These are phyloP conservation scores for Barnardius zonarius DNA, from an alignment of 2,113 vertebrate genomes.

Conservation along the genomic window DNA sequence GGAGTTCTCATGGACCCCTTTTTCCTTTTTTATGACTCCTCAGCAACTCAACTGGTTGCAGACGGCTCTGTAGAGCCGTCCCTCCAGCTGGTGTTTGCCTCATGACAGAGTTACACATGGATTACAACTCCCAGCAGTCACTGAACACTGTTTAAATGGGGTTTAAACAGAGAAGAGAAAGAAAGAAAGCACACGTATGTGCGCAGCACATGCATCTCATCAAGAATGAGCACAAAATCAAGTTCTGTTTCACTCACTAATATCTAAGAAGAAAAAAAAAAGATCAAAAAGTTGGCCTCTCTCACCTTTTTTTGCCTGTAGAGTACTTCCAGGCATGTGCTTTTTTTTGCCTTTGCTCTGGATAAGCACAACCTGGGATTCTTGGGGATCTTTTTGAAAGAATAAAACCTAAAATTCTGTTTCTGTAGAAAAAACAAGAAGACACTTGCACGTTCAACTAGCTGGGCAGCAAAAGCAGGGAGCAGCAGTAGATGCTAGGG, in stretches of 20 bases:
- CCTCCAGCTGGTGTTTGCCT: conserved; percentile 40
- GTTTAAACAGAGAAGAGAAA: conserved; percentile 40
- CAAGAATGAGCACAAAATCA: conserved; percentile 17
- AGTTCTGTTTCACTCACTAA: not conserved
- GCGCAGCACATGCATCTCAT: not conserved
- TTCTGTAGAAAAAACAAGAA: not conserved
- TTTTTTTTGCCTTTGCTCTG: not conserved
- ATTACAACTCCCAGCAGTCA: conserved; percentile 33
- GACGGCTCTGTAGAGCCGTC: not conserved
- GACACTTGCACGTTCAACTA: not conserved
- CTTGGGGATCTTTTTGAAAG: not conserved
- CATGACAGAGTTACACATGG: conserved; percentile 17
- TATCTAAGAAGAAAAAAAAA: not conserved
- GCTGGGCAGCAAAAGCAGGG: not conserved
- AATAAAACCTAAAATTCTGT: not conserved
- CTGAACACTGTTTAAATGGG: conserved; percentile 21
- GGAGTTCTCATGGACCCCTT: not conserved
- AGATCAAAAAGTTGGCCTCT: not conserved
- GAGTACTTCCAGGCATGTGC: not conserved
- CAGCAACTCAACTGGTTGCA: not conserved
- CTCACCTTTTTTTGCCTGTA: not conserved
- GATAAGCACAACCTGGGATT: not conserved
- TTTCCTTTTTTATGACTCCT: conserved; percentile 8
- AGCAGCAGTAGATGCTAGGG: not conserved
- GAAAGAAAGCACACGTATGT: conserved; percentile 6